A percentile compares a stretch with the other conserved stretches of the same genome.
These are phyloP conservation scores for Nyctibius bracteatus DNA, from an alignment of 2,113 vertebrate species.

Conservation along the genomic window DNA sequence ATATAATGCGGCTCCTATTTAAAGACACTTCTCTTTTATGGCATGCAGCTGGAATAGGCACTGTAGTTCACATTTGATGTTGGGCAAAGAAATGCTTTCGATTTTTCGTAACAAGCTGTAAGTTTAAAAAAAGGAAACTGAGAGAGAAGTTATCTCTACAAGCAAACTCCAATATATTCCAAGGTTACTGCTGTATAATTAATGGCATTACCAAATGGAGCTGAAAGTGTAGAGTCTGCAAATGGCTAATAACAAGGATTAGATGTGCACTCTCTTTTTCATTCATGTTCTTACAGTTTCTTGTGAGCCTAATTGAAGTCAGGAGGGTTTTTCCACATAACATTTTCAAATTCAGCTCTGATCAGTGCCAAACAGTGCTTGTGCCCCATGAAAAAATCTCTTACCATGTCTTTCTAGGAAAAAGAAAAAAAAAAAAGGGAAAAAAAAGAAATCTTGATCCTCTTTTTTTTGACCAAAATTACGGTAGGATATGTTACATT, in stretches of 20 bases:
- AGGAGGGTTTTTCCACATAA: background rate
- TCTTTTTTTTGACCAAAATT: background rate
- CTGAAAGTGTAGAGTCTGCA: conserved; percentile 55
- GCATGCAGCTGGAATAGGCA: background rate
- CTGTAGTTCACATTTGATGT: background rate
- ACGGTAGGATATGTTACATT: background rate
- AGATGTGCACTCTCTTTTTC: conserved; percentile 21
- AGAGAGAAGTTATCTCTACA: background rate
- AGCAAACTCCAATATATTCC: conserved; percentile 28
- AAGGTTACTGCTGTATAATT: conserved; percentile 62
- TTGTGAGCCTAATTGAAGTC: conserved; percentile 30
- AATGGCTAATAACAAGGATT: conserved; percentile 54
- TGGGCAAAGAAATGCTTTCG: background rate
- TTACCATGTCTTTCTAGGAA: background rate
- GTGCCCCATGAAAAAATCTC: background rate
- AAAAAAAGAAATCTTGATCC: background rate
- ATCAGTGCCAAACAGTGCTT: background rate
- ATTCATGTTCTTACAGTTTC: conserved; percentile 7
- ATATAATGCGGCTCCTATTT: background rate
- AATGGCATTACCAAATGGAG: conserved; percentile 54
- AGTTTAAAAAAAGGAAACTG: background rate
- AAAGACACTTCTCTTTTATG: background rate
- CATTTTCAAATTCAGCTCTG: conserved; percentile 2
- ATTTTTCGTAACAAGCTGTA: conserved; percentile 24
- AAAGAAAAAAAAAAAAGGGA: background rate